phyloP scores from a whole-genome alignment of 1,140 invertebrate genomes.

The Drosophila kepulauana region DNA sequence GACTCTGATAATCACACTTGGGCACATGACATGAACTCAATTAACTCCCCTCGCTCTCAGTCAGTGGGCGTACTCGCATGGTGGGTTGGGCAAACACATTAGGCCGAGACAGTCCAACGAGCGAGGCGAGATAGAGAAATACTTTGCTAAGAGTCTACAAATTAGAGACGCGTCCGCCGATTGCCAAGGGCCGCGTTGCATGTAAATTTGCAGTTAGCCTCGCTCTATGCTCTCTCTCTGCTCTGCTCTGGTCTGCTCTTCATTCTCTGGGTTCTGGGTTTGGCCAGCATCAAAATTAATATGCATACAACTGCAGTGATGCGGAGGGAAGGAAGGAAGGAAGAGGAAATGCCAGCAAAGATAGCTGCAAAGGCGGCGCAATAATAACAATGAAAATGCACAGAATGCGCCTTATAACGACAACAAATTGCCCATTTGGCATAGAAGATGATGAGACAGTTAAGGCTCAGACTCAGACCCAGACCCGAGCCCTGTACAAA shows the following conservation, averaged over 20 bases:
- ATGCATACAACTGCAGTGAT: slow-evolving; percentile 57
- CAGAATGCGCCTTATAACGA: slow-evolving; percentile 80
- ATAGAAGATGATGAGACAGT: slow-evolving; percentile 72
- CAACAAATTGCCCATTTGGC: slow-evolving; percentile 82
- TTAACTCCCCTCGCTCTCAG: slow-evolving; percentile 35
- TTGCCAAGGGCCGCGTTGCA: slow-evolving; percentile 55
- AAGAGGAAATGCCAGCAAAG: slow-evolving; percentile 22
- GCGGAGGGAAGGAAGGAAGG: slow-evolving; percentile 25
- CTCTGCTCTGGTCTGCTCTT: background rate
- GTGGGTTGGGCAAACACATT: slow-evolving; percentile 40
- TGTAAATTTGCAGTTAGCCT: slow-evolving; percentile 77
- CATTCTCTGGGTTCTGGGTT: slow-evolving; percentile 27
- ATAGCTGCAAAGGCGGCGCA: slow-evolving; percentile 50
- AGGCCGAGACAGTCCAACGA: slow-evolving; percentile 34
- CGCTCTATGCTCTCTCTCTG: slow-evolving; percentile 2
- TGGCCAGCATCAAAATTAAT: slow-evolving; percentile 78
- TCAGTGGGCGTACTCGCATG: slow-evolving; percentile 35
- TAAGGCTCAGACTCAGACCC: background rate
- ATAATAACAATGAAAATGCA: slow-evolving; percentile 83
- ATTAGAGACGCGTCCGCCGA: slow-evolving; percentile 71
- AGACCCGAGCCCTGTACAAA: background rate
- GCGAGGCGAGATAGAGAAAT: slow-evolving; percentile 17
- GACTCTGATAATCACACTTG: slow-evolving; percentile 28
- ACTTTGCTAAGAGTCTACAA: slow-evolving; percentile 70
- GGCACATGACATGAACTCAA: slow-evolving; percentile 74